Conservation (phyloP, 1,140 invertebrate species). For the Temnothorax curvispinosus region DNA sequence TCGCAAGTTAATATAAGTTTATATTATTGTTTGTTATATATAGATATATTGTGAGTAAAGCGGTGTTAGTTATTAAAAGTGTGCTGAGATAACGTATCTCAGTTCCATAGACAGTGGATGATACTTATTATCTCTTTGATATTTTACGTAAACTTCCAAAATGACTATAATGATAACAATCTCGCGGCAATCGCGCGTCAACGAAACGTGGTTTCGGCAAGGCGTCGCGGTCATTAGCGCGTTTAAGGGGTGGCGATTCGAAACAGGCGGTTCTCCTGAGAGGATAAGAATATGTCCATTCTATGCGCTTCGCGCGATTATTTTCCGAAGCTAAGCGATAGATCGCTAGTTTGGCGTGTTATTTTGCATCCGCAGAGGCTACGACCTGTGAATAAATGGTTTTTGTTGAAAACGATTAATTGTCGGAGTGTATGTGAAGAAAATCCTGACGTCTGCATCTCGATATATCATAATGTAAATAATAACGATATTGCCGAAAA, state of each 20-base stretch:
- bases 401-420: slow-evolving; percentile 59
- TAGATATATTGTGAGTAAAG: slow-evolving; percentile 23
- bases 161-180: background rate
- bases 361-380: slow-evolving; percentile 60
- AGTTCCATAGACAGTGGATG: background rate
- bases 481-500: slow-evolving; percentile 56
- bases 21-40: slow-evolving; percentile 25
- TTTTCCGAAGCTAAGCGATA: slow-evolving; percentile 60
- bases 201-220: background rate
- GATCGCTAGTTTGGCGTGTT: slow-evolving; percentile 61
- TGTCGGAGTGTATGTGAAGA: slow-evolving; percentile 46
- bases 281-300: slow-evolving; percentile 38
- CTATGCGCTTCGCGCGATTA: slow-evolving; percentile 56
- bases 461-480: slow-evolving; percentile 56
- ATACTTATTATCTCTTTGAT: slow-evolving; percentile 1
- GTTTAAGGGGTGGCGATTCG: slow-evolving; percentile 36
- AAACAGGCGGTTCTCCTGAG: slow-evolving; percentile 54
- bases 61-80: slow-evolving; percentile 19
- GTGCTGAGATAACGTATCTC: background rate
- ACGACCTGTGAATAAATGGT: slow-evolving; percentile 59
- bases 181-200: background rate
- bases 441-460: slow-evolving; percentile 49
- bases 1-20: slow-evolving; percentile 48
- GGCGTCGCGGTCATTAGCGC: background rate
- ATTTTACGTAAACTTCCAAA: slow-evolving; percentile 43